These are phyloP conservation scores for Diloba caeruleocephala DNA, from an alignment of 2,888 invertebrate genomes.

Conservation along the genomic window DNA sequence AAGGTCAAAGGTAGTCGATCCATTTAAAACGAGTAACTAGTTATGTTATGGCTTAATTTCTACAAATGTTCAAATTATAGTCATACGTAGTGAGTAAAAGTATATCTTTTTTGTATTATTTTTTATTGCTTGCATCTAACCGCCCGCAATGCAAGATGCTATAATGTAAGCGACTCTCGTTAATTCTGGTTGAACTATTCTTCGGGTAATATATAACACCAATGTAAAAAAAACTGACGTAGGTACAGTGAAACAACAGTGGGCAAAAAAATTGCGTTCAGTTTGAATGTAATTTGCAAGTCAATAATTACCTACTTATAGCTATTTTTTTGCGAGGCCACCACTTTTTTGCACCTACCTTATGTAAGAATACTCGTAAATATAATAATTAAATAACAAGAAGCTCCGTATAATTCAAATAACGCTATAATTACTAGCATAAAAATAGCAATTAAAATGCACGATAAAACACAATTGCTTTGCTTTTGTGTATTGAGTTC, in stretches of 20 bases:
- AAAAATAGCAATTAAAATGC: too few relatives aligned
- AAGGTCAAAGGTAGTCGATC: conserved; percentile 40
- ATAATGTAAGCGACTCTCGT: conserved; percentile 44
- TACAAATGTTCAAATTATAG: conserved; percentile 8
- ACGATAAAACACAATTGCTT: too few relatives aligned
- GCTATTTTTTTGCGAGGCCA: too few relatives aligned
- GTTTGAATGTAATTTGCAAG: too few relatives aligned
- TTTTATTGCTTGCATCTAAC: conserved; percentile 52
- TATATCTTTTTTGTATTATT: conserved; percentile 36
- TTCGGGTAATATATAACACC: conserved; percentile 2
- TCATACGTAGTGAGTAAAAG: conserved; percentile 8
- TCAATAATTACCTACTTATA: too few relatives aligned
- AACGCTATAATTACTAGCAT: too few relatives aligned
- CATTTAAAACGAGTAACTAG: conserved; percentile 34
- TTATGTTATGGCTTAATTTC: conserved; percentile 24
- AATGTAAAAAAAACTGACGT: background rate
- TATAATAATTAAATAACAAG: too few relatives aligned
- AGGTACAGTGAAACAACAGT: too few relatives aligned
- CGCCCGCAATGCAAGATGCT: conserved; percentile 56
- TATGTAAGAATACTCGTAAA: too few relatives aligned
- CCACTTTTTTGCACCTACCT: too few relatives aligned
- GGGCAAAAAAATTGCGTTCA: too few relatives aligned
- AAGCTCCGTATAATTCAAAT: too few relatives aligned
- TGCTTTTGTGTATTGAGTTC: background rate
- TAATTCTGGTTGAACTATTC: conserved; percentile 23